Base-by-base conservation (phyloP, 2,888 invertebrate genomes). In the Tetheella fluctuosa region DNA sequence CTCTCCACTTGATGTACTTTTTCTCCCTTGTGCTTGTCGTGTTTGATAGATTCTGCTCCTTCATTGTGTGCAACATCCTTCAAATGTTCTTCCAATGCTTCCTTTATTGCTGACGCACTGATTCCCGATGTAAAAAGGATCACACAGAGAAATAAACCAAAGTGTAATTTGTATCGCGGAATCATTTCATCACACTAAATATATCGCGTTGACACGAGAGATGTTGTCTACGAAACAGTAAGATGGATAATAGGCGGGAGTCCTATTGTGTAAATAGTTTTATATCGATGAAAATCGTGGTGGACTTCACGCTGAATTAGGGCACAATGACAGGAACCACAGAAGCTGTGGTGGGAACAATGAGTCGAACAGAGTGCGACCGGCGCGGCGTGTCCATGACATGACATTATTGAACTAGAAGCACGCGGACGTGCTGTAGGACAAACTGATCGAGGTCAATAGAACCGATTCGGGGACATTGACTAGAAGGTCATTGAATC, bases 291-390 rank as follows among this genome's bases (percentile, higher is more conserved):
- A 77, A 77, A 85, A 85, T 83, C 82, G 85, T 82, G 84, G 84
- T 85, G 85, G 79, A 84, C 85, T 93, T 93, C 93, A 89, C 85
- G 92, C 88, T 70, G 64, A 66, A 81, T 93, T 86, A 87, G 73
- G 79, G 77, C 74, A 93, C 93, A 93, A 93, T 93, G 86, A 85
- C 89, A 90, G 93, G 93, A 93, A 93, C 84, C 86, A 83, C 87
- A 87, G 88, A 81, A 73, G 73, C 76, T 70, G 77, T 74, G 70
- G 70, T 68, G 77, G 80, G 80, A 81, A 92, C 91, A 92, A 91
- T 91, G 82, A 79, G 64, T 70, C 66, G 69, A 73, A 74, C 75
- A 71, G 80, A 76, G 78, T 69, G 67, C 62, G 70, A 74, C 69
- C 72, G 77, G 72, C 61, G 70, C 72, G 77, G 72, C 61, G 70